These are phyloP conservation scores for Cotesia typhae DNA, from an alignment of 1,140 invertebrate genomes.

Conservation along the genomic window DNA sequence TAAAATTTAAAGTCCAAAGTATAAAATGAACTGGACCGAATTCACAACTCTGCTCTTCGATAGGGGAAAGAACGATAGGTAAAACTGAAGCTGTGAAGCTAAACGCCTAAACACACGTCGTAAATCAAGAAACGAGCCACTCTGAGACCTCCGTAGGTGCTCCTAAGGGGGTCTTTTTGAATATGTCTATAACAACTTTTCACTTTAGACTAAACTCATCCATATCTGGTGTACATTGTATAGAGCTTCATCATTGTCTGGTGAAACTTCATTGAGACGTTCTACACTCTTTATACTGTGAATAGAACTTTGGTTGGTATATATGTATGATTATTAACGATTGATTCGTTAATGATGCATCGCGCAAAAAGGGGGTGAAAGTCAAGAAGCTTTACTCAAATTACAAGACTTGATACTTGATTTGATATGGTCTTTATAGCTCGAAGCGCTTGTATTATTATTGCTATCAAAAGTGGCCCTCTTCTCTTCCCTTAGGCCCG, in stretches of 20 bases:
- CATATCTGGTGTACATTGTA: conserved; percentile 33
- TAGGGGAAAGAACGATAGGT: too few relatives aligned
- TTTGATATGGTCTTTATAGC: conserved; percentile 38
- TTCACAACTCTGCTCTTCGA: too few relatives aligned
- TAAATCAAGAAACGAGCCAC: conserved; percentile 51
- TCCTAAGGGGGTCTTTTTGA: conserved; percentile 40
- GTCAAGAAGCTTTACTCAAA: too few relatives aligned
- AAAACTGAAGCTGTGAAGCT: conserved; percentile 39
- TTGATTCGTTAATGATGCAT: too few relatives aligned
- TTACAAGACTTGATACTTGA: too few relatives aligned
- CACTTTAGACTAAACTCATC: background rate
- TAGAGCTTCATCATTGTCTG: conserved; percentile 45
- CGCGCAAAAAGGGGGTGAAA: too few relatives aligned
- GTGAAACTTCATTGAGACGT: too few relatives aligned
- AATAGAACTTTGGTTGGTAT: too few relatives aligned
- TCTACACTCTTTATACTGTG: too few relatives aligned
- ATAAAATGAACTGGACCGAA: too few relatives aligned
- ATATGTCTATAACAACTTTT: conserved; percentile 40
- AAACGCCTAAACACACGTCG: conserved; percentile 62
- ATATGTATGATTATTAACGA: too few relatives aligned
- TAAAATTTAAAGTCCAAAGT: too few relatives aligned
- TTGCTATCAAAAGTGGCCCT: background rate
- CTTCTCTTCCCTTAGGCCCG: background rate
- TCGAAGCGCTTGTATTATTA: background rate
- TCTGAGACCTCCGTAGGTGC: conserved; percentile 38